Percentiles rank a stretch among this genome's conserved stretches.
Evolutionary conservation across 2,888 invertebrate genomes (phyloP).

Genomic region (Lepas anatifera): DNA sequence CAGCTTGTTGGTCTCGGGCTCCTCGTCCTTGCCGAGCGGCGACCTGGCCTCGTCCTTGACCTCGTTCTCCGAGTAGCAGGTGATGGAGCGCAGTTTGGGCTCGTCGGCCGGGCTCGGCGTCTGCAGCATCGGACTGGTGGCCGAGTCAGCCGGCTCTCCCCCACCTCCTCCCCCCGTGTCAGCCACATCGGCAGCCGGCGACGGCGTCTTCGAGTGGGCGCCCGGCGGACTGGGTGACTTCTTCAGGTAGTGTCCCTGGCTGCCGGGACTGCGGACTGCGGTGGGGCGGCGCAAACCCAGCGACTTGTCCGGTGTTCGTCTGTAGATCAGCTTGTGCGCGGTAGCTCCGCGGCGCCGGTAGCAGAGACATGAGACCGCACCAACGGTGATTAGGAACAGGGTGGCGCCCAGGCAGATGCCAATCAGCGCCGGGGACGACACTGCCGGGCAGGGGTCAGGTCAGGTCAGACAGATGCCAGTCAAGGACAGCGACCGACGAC

Average conservation of each 20-base stretch:
- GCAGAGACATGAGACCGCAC: constrained; percentile 52
- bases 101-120: neutral
- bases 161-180: neutral
- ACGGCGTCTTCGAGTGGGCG: constrained; percentile 30
- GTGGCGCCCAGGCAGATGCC: constrained; percentile 44
- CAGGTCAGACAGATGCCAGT: too few species aligned
- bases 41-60: constrained; percentile 38
- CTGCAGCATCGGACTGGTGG: neutral
- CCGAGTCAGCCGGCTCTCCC: neutral
- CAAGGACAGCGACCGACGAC: constrained; percentile 33
- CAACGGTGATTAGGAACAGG: constrained; percentile 45
- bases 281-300: constrained; percentile 58
- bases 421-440: constrained; percentile 44
- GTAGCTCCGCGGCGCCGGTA: constrained; percentile 45
- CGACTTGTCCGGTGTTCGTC: constrained; percentile 29
- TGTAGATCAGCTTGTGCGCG: constrained; percentile 27
- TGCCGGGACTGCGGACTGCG: constrained; percentile 69
- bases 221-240: constrained; percentile 87
- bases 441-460: constrained; percentile 30
- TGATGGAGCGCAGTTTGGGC: constrained; percentile 5
- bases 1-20: constrained; percentile 47
- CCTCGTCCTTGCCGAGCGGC: constrained; percentile 33
- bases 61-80: constrained; percentile 42
- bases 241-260: constrained; percentile 63
- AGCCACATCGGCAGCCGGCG: constrained; percentile 26